phyloP scores from a whole-genome alignment of 2,113 vertebrate species.

The Limnothrissa miodon region DNA sequence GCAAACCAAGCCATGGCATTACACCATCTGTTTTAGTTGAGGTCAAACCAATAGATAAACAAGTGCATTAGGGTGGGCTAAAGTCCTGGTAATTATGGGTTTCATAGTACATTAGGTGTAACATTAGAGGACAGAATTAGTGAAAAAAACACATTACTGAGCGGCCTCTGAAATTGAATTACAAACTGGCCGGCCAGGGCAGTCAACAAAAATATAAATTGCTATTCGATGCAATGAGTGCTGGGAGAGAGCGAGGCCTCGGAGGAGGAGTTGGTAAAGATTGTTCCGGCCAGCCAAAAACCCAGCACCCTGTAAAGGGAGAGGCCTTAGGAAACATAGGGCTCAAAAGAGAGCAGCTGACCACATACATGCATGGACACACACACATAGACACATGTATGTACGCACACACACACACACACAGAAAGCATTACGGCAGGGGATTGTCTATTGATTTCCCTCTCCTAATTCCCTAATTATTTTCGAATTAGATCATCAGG shows the following conservation, averaged over 20 bases:
- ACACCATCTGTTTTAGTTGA: conserved; percentile 63
- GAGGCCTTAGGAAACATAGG: conserved; percentile 25
- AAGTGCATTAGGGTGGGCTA: conserved; percentile 54
- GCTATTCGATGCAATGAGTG: conserved; percentile 60
- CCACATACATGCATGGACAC: conserved; percentile 29
- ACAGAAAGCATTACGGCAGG: conserved; percentile 62
- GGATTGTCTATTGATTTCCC: conserved; percentile 71
- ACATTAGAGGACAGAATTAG: conserved; percentile 68
- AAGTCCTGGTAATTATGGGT: conserved; percentile 62
- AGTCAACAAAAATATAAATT: conserved; percentile 75
- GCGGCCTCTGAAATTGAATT: conserved; percentile 63
- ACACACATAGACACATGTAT: conserved; percentile 35
- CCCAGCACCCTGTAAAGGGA: conserved; percentile 51
- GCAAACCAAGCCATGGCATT: conserved; percentile 18
- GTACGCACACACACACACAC: conserved; percentile 40
- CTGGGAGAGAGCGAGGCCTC: conserved; percentile 55
- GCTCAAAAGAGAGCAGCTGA: not conserved
- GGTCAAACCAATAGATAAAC: conserved; percentile 46
- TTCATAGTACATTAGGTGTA: conserved; percentile 70
- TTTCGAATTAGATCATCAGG: conserved; percentile 79
- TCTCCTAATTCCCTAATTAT: conserved; percentile 78
- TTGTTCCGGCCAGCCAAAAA: conserved; percentile 70
- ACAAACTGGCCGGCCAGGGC: conserved; percentile 50
- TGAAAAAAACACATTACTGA: conserved; percentile 59
- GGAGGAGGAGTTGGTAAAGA: conserved; percentile 70